Base-by-base conservation (phyloP, 2,888 invertebrate species). In the Lasius fuliginosus region DNA sequence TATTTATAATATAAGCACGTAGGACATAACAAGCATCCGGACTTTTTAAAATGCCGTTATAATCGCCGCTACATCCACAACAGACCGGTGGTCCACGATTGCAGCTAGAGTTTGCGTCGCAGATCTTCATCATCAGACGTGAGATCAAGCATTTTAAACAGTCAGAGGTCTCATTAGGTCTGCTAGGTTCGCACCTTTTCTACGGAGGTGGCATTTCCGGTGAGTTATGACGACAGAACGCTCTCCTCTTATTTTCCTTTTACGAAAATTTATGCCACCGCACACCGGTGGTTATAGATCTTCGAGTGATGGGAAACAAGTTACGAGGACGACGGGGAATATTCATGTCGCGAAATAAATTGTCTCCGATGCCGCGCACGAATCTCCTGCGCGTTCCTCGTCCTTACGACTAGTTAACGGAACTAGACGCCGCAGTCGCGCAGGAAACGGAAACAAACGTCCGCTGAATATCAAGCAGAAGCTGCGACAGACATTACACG, bases 321-420 rank as follows among this genome's bases (percentile, higher is more conserved):
- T 88, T 90, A 91, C 90, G 89, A 89, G 86, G 60, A 82, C 89
- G 89, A 83, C 73, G 73, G 85, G 87, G 89, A 90, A 92, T 92
- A 93, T 93, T 93, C 92, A 90, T 91, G 92, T 89, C 88, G 90
- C 93, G 89, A 91, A 91, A 89, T 90, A 90, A 89, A 90, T 90
- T 89, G 89, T 73, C 84, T 65, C 40, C n/a, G 77, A 82, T 67
- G 71, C 82, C 82, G 85, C 83, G 60, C 53, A 67, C 23, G 30
- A 49, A 40, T 58, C 74, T 62, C 33, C 30, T 67, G 49, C 36
- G 40, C 36, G 40, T 67, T 64, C 30, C 23, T 62, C 56, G 65
- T 75, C 46, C 58, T 68, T 83, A 76, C 42, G 58, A 40, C 18
- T 53, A 69, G 56, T 74, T 68, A 83, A 74, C 69, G 46, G 77